A percentile compares a stretch with the other conserved stretches of the same genome.
These are phyloP conservation scores for Ovibos moschatus DNA, from an alignment of 2,113 vertebrate species.

Conservation along the genomic window DNA sequence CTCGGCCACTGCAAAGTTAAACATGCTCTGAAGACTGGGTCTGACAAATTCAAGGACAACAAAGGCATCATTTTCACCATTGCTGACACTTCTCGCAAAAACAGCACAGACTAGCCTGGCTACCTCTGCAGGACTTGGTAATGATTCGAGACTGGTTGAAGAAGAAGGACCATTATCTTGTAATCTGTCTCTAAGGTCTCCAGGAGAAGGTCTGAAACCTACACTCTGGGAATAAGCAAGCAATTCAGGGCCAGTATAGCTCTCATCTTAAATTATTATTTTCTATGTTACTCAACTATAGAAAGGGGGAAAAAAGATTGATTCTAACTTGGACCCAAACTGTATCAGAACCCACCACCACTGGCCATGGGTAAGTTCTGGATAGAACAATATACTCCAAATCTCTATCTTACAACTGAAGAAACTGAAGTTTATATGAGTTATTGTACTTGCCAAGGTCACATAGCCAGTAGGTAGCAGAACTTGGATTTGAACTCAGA, in stretches of 20 bases:
- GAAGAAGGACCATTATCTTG: not conserved
- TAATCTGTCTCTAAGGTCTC: not conserved
- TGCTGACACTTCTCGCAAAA: not conserved
- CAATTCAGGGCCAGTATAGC: not conserved
- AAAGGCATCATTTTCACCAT: not conserved
- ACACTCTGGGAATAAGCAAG: not conserved
- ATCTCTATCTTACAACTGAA: not conserved
- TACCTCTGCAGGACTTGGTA: not conserved
- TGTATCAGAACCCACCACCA: not conserved
- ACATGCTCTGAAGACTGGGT: not conserved
- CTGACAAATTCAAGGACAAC: not conserved
- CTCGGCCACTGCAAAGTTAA: fast-evolving
- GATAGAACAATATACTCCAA: not conserved
- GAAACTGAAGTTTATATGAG: not conserved
- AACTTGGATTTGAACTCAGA: not conserved
- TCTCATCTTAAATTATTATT: not conserved
- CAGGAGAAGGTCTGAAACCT: not conserved
- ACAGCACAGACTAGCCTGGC: too few relatives aligned
- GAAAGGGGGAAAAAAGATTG: not conserved
- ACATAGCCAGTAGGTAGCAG: not conserved
- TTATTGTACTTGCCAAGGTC: not conserved
- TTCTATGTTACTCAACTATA: not conserved
- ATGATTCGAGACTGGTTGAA: not conserved
- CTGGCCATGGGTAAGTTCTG: fast-evolving
- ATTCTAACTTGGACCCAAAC: not conserved